Evolutionary conservation across 1,140 invertebrate genomes (phyloP), one percentile per base, ranked within the genome.

Genomic region (Planococcus citri): DNA sequence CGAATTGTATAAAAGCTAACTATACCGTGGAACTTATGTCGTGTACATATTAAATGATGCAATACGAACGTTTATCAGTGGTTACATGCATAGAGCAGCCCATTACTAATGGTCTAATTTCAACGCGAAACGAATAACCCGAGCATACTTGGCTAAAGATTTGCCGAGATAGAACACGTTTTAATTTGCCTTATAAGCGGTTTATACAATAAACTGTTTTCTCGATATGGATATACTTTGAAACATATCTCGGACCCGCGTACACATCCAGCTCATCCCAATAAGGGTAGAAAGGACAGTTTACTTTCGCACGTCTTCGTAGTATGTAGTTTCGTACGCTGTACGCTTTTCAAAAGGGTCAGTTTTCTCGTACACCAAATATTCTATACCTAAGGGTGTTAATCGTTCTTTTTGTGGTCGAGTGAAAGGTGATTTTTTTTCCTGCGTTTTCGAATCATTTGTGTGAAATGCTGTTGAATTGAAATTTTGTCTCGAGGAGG

Each of bases 31-130:
- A 51, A 51, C 41, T 51, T 17, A 51, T 20, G 41, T 64, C 60
- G 60, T 24, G 21, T 64, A 64, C 21, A 64, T 27, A 64, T 27
- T 24, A 64, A 64, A 64, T 64, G 60, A 64, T 64, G 25, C 60
- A 25, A 64, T 64, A 64, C 25, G 60, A 64, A 22, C 60, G 60
- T 64, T 64, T 64, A 64, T 64, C 60, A 21, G 60, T 64, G 10
- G 60, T 6, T 51, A 51, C 25, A 64, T 64, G 60, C 60, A 64
- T 17, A 64, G 14, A 8, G 4, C 51, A 17, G 21, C 22, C 21
- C 24, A 64, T 64, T 64, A 64, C 60, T 22, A 64, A 64, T 64
- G 60, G 60, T 64, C 60, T 64, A 64, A 64, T 64, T 64, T 64
- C 41, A 27, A 27, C 51, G n/a, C 60, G 17, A 24, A 64, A 24